These are phyloP conservation scores for Nothoprocta pentlandii DNA, from an alignment of 2,113 vertebrate species.

Conservation along the genomic window DNA sequence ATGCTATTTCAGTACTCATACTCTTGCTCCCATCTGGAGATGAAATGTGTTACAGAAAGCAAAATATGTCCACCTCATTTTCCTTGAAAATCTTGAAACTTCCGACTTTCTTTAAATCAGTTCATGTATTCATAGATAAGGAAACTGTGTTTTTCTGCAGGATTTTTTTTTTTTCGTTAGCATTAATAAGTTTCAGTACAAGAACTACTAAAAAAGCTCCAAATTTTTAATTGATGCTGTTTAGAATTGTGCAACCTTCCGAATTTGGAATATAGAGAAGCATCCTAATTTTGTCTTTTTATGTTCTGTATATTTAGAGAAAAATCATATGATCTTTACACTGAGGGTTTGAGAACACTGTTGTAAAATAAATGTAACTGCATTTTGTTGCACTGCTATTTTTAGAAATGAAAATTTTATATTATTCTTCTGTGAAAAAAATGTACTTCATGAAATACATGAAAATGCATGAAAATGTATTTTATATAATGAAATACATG, in stretches of 20 bases:
- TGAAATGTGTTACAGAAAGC: background rate
- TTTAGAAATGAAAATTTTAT: background rate
- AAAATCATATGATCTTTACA: background rate
- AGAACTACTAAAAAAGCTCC: background rate
- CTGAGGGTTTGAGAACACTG: background rate
- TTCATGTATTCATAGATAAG: background rate
- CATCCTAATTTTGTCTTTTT: background rate
- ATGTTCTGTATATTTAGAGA: background rate
- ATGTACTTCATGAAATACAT: no score
- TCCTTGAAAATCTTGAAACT: background rate
- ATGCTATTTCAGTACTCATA: background rate
- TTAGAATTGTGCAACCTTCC: background rate
- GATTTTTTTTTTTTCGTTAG: background rate
- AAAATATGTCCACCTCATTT: background rate
- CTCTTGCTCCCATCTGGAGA: background rate
- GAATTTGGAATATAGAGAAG: background rate
- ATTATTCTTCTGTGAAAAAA: background rate
- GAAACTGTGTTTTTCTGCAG: background rate
- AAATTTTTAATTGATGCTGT: background rate
- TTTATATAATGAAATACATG: no score
- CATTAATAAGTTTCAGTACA: background rate
- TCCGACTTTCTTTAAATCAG: background rate
- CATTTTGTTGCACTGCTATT: background rate
- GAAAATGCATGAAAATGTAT: no score
- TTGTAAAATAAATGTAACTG: background rate